A percentile compares a stretch with the other conserved stretches of the same genome.
These are phyloP conservation scores for Gastrophysa polygoni DNA, from an alignment of 2,888 invertebrate species.

Conservation along the genomic window DNA sequence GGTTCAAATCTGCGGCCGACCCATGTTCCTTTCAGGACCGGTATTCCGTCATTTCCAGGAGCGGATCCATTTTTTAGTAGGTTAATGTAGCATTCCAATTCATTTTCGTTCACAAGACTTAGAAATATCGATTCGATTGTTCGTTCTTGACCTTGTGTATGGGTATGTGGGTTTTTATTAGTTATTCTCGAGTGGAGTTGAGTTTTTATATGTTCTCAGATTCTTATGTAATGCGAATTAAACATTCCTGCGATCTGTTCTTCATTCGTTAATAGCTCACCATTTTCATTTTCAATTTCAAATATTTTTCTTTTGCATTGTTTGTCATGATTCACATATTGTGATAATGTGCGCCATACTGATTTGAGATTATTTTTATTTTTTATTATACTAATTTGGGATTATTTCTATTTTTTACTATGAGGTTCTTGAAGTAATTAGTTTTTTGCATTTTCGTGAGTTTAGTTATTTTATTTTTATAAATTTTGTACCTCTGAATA, in stretches of 20 bases:
- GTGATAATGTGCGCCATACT: neutral
- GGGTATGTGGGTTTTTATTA: too few relatives aligned
- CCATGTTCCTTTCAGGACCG: too few relatives aligned
- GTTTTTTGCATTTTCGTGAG: neutral
- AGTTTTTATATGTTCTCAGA: neutral
- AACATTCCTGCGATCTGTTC: neutral
- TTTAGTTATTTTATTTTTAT: neutral
- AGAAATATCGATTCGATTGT: too few relatives aligned
- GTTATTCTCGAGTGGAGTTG: neutral
- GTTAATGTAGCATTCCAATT: neutral
- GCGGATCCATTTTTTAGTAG: neutral
- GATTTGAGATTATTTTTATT: neutral
- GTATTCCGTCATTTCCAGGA: neutral
- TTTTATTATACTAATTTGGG: neutral
- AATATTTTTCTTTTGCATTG: neutral
- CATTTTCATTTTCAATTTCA: neutral
- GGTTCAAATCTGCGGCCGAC: too few relatives aligned
- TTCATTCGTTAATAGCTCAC: neutral
- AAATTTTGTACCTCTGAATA: too few relatives aligned
- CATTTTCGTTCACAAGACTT: too few relatives aligned
- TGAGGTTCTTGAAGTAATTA: neutral
- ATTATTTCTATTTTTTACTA: neutral
- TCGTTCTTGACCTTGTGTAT: too few relatives aligned
- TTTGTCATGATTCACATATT: neutral
- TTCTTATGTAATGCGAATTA: too few relatives aligned